Percentiles rank a stretch among this genome's conserved stretches.
These are phyloP conservation scores for Drymodes brunneopygia DNA, from an alignment of 2,113 vertebrate genomes.

Conservation along the genomic window DNA sequence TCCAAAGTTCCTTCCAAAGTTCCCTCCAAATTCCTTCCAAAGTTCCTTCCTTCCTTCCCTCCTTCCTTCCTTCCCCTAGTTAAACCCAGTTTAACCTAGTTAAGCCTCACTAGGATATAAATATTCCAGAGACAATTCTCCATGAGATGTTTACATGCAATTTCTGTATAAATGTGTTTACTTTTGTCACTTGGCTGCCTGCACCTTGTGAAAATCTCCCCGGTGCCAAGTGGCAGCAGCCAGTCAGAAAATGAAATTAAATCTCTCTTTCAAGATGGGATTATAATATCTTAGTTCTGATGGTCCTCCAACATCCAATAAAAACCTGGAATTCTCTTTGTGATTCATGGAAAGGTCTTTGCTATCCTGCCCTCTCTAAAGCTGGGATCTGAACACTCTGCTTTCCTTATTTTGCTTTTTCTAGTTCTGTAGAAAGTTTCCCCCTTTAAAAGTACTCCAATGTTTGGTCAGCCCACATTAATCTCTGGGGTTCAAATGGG, in stretches of 20 bases:
- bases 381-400: not conserved
- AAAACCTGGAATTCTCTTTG: not conserved
- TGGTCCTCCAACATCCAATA: not conserved
- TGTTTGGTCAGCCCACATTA: not conserved
- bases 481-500: not conserved
- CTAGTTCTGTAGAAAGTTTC: not conserved
- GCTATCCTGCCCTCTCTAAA: not conserved
- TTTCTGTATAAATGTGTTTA: not conserved
- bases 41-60: too few relatives aligned
- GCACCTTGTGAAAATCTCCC: not conserved
- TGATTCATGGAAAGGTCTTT: not conserved
- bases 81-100: too few relatives aligned
- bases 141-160: not conserved
- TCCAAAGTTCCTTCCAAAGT: not conserved
- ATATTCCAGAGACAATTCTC: not conserved
- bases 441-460: not conserved
- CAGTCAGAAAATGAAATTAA: not conserved
- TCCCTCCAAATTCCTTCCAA: too few relatives aligned
- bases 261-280: not conserved
- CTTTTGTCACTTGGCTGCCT: not conserved
- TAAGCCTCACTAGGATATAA: not conserved
- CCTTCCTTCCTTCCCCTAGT: too few relatives aligned
- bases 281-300: not conserved
- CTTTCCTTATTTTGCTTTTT: not conserved
- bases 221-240: not conserved